Conservation (phyloP, 2,113 vertebrate species). For the Hippoglossus stenolepis region DNA sequence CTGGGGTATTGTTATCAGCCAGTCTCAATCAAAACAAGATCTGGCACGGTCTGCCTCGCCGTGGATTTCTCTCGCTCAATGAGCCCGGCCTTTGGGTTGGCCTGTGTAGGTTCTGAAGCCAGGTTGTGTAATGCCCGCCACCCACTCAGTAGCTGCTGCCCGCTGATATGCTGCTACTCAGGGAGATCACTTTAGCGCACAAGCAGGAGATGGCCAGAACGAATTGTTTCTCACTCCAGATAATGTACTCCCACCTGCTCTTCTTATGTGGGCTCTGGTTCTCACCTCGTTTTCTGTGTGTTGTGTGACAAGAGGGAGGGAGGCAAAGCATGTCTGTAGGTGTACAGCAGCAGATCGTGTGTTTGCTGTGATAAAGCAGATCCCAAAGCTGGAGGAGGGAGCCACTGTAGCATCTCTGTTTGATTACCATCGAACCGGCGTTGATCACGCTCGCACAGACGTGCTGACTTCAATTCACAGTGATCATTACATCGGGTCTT, state of each 20-base stretch:
- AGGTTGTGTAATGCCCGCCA: constrained; percentile 76
- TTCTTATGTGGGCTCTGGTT: constrained; percentile 73
- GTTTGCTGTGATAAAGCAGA: constrained; percentile 56
- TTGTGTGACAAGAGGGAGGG: constrained; percentile 66
- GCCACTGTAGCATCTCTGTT: constrained; percentile 25
- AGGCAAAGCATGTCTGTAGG: constrained; percentile 63
- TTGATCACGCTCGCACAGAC: background rate
- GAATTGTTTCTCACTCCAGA: constrained; percentile 76
- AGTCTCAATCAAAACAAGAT: constrained; percentile 61
- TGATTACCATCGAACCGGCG: constrained; percentile 16
- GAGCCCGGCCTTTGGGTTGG: constrained; percentile 69
- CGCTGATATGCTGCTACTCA: constrained; percentile 68
- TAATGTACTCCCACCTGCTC: constrained; percentile 82
- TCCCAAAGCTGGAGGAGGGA: constrained; percentile 44
- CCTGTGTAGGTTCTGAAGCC: constrained; percentile 80
- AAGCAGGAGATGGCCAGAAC: constrained; percentile 71
- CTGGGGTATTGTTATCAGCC: constrained; percentile 28
- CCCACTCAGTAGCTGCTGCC: constrained; percentile 74
- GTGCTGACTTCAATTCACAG: constrained; percentile 8
- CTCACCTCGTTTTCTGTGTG: constrained; percentile 63
- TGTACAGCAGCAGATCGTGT: constrained; percentile 60
- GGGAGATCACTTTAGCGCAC: constrained; percentile 71
- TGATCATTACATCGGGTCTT: constrained; percentile 11
- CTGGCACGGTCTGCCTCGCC: constrained; percentile 36
- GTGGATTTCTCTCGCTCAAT: constrained; percentile 55